A percentile compares a stretch with the other conserved stretches of the same genome.
Conservation (phyloP, 2,113 vertebrate genomes). For the Myotis davidii region DNA sequence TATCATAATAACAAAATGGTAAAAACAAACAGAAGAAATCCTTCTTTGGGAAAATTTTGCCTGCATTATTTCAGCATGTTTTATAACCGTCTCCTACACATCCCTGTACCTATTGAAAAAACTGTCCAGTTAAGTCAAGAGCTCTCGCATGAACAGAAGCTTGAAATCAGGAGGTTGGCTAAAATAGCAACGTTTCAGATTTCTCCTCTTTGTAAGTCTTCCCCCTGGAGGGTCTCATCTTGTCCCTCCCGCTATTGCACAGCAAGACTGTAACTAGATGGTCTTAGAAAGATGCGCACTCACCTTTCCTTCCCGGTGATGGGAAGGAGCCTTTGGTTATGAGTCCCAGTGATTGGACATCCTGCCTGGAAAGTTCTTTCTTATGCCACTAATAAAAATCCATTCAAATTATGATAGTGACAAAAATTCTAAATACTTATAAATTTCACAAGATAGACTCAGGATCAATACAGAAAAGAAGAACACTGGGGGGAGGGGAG, state of each 20-base stretch:
- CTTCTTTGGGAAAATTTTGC: not conserved
- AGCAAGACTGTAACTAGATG: not conserved
- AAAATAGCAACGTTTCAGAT: not conserved
- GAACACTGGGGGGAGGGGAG: not conserved
- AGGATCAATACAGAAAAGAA: not conserved
- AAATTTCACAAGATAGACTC: constrained; percentile 36
- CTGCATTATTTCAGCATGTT: not conserved
- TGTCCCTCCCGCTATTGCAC: not conserved
- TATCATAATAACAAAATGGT: not conserved
- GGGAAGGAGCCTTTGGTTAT: not conserved
- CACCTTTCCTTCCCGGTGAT: not conserved
- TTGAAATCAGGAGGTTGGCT: not conserved
- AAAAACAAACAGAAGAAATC: not conserved
- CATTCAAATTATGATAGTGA: constrained; percentile 7
- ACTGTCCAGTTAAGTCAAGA: constrained; percentile 2
- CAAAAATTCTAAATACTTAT: constrained; percentile 29
- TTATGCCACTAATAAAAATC: constrained; percentile 34
- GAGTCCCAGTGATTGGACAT: not conserved
- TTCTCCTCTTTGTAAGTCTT: not conserved
- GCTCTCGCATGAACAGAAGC: not conserved
- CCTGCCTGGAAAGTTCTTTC: not conserved
- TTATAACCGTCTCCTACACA: not conserved
- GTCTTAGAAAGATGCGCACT: not conserved
- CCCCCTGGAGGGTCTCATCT: not conserved
- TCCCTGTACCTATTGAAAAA: not conserved